phyloP scores from a whole-genome alignment of 2,113 vertebrate species.

The Sylvia atricapilla region DNA sequence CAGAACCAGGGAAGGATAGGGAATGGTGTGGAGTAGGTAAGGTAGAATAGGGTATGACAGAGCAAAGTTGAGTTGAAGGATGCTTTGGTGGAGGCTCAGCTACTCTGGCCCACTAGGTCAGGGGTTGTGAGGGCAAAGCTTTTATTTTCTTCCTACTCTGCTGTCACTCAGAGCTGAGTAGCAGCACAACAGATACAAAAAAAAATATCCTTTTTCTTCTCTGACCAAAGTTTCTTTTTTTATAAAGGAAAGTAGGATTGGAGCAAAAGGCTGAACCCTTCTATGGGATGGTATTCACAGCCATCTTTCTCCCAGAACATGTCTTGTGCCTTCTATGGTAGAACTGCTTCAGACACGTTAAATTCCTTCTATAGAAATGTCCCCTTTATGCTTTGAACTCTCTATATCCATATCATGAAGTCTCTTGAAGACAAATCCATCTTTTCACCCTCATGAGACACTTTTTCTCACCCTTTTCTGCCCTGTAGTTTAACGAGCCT shows the following conservation, averaged over 20 bases:
- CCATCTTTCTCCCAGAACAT: neutral
- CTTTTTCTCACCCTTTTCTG: neutral
- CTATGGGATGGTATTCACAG: neutral
- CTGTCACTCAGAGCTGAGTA: neutral
- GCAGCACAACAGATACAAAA: neutral
- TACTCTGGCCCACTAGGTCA: neutral
- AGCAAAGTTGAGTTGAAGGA: no score
- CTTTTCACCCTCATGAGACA: neutral
- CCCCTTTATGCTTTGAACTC: neutral
- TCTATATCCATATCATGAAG: neutral
- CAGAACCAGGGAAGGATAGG: neutral
- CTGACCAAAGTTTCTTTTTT: neutral
- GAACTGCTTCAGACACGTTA: neutral
- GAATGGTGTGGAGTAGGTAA: neutral
- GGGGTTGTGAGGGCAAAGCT: neutral
- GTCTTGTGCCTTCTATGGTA: neutral
- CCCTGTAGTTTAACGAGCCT: neutral
- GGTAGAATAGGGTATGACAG: no score
- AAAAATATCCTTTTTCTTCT: neutral
- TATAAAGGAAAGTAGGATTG: neutral
- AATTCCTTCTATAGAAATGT: neutral
- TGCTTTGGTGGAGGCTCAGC: neutral
- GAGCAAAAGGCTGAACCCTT: neutral
- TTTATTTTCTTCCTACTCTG: neutral
- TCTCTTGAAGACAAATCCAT: neutral